These are phyloP conservation scores for Trinorchestia longiramus DNA, from an alignment of 1,140 invertebrate genomes.

Conservation along the genomic window DNA sequence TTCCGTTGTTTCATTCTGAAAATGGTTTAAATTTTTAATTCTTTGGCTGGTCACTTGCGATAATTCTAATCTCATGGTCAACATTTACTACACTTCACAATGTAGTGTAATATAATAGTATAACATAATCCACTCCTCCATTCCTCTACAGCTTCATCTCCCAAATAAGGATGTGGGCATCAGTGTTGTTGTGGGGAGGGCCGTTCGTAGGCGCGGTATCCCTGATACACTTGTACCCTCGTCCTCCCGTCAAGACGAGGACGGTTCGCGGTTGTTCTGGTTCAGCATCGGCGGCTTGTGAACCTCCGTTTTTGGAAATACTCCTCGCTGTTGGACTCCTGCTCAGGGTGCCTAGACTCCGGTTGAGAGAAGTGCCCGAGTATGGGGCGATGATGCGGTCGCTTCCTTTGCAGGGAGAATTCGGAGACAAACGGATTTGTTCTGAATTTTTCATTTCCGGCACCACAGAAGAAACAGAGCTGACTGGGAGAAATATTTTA, in stretches of 20 bases:
- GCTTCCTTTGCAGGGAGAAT: neutral
- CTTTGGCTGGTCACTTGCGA: neutral
- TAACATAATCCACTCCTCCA: neutral
- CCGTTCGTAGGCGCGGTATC: slow-evolving; percentile 73
- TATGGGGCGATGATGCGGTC: neutral
- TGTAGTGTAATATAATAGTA: no score
- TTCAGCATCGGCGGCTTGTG: slow-evolving; percentile 25
- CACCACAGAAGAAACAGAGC: neutral
- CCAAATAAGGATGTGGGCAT: slow-evolving; percentile 90
- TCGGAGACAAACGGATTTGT: neutral
- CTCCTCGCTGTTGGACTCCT: neutral
- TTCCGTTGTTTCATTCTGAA: neutral
- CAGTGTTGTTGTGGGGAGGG: slow-evolving; percentile 77
- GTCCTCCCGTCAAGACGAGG: slow-evolving; percentile 86
- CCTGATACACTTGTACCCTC: slow-evolving; percentile 86
- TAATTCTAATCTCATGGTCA: neutral
- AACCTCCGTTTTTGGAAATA: neutral
- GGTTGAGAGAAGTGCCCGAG: neutral
- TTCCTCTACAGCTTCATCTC: slow-evolving; percentile 83
- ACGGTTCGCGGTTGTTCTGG: slow-evolving; percentile 79
- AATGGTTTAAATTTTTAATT: neutral
- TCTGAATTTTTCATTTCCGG: neutral
- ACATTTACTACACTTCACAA: neutral
- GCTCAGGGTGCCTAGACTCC: slow-evolving; percentile 22
- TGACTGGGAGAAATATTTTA: neutral